Conservation (phyloP, 2,888 invertebrate genomes). For the Halocaridina rubra region DNA sequence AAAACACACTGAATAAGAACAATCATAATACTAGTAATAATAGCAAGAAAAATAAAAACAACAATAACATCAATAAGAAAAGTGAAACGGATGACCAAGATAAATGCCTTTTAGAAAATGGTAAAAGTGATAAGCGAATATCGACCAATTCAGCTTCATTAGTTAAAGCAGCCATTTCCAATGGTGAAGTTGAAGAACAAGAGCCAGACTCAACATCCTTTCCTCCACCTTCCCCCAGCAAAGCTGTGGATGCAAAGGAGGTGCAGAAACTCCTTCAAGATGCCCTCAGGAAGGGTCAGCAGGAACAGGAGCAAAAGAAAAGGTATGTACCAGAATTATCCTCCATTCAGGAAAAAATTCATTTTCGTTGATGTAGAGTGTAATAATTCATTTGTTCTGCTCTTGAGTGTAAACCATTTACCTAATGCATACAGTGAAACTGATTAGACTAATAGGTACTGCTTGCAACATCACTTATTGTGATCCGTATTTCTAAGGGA, state of each 20-base stretch:
- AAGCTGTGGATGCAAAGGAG: slow-evolving; percentile 49
- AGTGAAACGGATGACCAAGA: slow-evolving; percentile 6
- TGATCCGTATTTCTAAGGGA: too few species aligned
- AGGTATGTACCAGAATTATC: too few species aligned
- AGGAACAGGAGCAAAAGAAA: slow-evolving; percentile 39
- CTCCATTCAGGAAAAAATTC: too few species aligned
- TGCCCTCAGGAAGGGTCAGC: slow-evolving; percentile 43
- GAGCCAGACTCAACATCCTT: background rate
- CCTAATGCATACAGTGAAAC: too few species aligned
- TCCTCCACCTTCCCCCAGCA: background rate
- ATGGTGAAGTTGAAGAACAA: background rate
- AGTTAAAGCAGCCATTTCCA: background rate
- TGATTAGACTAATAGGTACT: too few species aligned
- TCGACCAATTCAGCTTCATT: background rate
- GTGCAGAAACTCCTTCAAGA: slow-evolving; percentile 46
- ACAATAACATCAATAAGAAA: slow-evolving; percentile 19
- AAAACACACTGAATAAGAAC: background rate
- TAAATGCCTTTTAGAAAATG: background rate
- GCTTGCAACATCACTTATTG: too few species aligned
- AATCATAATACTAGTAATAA: background rate
- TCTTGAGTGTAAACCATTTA: too few species aligned
- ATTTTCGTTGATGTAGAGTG: too few species aligned
- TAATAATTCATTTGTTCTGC: too few species aligned
- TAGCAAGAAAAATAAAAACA: slow-evolving; percentile 11
- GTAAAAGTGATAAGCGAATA: background rate